Evolutionary conservation across 2,113 vertebrate species (phyloP).

Genomic region (Antidorcas marsupialis): DNA sequence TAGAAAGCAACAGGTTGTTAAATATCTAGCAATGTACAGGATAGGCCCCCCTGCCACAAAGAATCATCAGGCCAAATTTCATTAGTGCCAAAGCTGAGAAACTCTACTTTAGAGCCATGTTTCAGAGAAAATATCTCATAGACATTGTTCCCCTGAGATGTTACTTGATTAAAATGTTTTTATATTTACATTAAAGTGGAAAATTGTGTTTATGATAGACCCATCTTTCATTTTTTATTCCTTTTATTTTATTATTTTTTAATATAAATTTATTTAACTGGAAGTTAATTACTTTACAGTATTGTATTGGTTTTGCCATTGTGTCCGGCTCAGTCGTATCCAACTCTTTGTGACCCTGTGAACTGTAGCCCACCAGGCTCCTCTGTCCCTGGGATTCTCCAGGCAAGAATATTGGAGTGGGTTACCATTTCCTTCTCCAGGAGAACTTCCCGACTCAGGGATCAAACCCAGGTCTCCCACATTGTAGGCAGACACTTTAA

Average conservation of each 20-base stretch:
- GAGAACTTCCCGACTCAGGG: too few species aligned
- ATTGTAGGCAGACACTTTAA: too few species aligned
- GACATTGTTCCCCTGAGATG: background rate
- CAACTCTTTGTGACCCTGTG: too few species aligned
- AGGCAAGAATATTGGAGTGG: too few species aligned
- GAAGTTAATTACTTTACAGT: too few species aligned
- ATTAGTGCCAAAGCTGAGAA: background rate
- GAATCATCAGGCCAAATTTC: background rate
- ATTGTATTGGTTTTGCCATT: too few species aligned
- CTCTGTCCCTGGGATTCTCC: too few species aligned
- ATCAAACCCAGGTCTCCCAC: too few species aligned
- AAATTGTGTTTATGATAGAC: background rate
- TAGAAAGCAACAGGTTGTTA: background rate
- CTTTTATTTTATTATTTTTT: background rate
- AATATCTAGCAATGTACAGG: background rate
- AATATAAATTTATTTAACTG: too few species aligned
- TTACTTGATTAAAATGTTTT: background rate
- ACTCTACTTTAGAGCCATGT: background rate
- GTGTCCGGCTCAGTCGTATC: too few species aligned
- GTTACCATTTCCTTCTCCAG: too few species aligned
- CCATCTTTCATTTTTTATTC: background rate
- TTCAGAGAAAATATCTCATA: background rate
- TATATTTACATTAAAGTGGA: background rate
- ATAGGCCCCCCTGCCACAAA: background rate
- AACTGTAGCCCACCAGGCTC: too few species aligned